phyloP scores from a whole-genome alignment of 2,888 invertebrate genomes.

The Monochamus alternatus region DNA sequence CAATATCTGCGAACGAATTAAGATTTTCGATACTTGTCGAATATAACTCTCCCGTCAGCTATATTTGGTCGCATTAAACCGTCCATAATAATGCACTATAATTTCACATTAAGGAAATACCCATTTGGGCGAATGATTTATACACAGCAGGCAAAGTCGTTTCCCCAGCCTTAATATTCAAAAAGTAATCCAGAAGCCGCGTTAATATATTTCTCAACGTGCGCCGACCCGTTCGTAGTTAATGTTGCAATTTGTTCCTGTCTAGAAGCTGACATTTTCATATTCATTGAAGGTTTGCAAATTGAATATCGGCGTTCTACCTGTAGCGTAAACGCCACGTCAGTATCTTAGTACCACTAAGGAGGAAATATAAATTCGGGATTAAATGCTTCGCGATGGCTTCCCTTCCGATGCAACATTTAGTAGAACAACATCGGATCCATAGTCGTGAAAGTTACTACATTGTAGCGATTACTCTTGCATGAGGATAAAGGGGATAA shows the following conservation, averaged over 20 bases:
- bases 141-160: conserved; percentile 21
- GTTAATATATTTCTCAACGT: conserved; percentile 42
- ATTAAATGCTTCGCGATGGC: neutral
- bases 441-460: neutral
- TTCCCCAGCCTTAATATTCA: conserved; percentile 22
- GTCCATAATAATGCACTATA: conserved; percentile 25
- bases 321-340: conserved; percentile 44
- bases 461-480: too few species aligned
- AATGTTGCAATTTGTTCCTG: conserved; percentile 53
- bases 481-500: too few species aligned
- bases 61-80: conserved; percentile 1
- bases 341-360: conserved; percentile 35
- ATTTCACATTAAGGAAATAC: conserved; percentile 29
- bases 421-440: conserved; percentile 5
- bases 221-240: conserved; percentile 46
- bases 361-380: conserved; percentile 24
- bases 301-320: conserved; percentile 41
- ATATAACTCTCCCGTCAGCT: too few species aligned
- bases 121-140: conserved; percentile 31
- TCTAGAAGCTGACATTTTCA: conserved; percentile 52
- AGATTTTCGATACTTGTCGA: too few species aligned
- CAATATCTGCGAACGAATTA: too few species aligned
- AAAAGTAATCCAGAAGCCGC: conserved; percentile 23
- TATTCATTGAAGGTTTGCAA: conserved; percentile 45
- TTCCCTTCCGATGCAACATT: conserved; percentile 3